These are phyloP conservation scores for Pterostichus niger DNA, from an alignment of 2,888 invertebrate species.

Conservation along the genomic window DNA sequence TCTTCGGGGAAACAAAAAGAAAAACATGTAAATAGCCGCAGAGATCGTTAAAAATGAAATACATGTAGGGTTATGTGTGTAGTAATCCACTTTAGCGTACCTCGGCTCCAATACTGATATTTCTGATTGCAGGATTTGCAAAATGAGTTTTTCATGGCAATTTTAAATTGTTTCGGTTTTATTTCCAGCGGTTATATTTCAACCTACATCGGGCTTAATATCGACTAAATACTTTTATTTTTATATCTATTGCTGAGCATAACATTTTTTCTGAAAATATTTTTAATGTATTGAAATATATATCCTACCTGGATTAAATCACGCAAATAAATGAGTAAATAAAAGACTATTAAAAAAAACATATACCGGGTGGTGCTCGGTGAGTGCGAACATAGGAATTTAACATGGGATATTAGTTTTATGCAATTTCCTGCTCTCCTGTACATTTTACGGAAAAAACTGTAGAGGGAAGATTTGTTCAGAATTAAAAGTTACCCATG, in stretches of 20 bases:
- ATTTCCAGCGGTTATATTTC: conserved; percentile 41
- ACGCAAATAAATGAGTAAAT: conserved; percentile 10
- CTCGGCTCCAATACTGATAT: conserved; percentile 26
- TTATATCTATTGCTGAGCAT: conserved; percentile 22
- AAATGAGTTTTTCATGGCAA: conserved; percentile 46
- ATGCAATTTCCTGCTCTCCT: too few relatives aligned
- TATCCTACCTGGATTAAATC: conserved; percentile 11
- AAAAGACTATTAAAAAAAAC: neutral
- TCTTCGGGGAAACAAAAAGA: conserved; percentile 25
- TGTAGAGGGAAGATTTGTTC: too few relatives aligned
- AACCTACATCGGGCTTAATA: conserved; percentile 33
- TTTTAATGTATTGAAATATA: conserved; percentile 24
- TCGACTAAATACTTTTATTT: conserved; percentile 34
- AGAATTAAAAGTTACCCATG: too few relatives aligned
- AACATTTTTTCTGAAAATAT: conserved; percentile 16
- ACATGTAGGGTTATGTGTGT: conserved; percentile 2
- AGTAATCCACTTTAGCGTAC: conserved; percentile 35
- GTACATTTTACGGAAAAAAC: too few relatives aligned
- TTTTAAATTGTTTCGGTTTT: conserved; percentile 46
- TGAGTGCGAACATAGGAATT: too few relatives aligned
- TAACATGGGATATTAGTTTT: too few relatives aligned
- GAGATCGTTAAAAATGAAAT: conserved; percentile 42
- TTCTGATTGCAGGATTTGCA: conserved; percentile 42
- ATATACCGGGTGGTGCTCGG: too few relatives aligned
- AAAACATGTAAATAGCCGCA: neutral